Evolutionary conservation across 2,888 invertebrate genomes (phyloP).

Genomic region (Exephanes ischioxanthus): DNA sequence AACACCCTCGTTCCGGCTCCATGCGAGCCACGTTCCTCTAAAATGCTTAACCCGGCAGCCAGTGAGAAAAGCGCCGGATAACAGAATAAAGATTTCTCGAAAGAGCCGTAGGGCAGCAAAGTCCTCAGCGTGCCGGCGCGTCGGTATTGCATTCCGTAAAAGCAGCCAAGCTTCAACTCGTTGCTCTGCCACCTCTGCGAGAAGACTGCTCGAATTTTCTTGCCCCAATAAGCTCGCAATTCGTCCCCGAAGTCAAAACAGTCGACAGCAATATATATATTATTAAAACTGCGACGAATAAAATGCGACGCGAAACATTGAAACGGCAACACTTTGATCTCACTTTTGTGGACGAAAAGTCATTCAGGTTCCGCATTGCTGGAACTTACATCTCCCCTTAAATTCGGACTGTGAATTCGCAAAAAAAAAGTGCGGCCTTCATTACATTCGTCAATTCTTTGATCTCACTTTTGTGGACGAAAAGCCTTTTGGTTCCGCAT

Average conservation of each 20-base stretch:
- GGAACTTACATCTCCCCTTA: too few relatives aligned
- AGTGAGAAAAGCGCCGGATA: slow-evolving; percentile 51
- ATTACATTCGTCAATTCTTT: background rate
- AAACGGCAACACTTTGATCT: background rate
- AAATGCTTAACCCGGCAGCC: slow-evolving; percentile 56
- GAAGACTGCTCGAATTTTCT: slow-evolving; percentile 26
- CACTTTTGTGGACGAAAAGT: background rate
- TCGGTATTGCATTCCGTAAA: slow-evolving; percentile 61
- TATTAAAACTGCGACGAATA: background rate
- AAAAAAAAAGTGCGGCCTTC: background rate
- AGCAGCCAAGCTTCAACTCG: slow-evolving; percentile 40
- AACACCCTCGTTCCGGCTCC: slow-evolving; percentile 24
- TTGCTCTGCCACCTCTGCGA: slow-evolving; percentile 54
- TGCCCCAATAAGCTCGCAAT: background rate
- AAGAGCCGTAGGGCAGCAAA: slow-evolving; percentile 57
- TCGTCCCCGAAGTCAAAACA: background rate
- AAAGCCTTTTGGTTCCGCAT: too few relatives aligned
- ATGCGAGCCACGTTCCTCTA: slow-evolving; percentile 48
- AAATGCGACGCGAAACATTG: background rate
- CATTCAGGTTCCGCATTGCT: background rate
- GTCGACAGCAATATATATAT: background rate
- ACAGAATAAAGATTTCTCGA: slow-evolving; percentile 68
- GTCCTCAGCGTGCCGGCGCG: slow-evolving; percentile 54
- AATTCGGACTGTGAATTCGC: background rate
- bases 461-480: too few relatives aligned